A percentile compares a stretch with the other conserved stretches of the same genome.
Evolutionary conservation across 2,797 vertebrate genomes (phyloP).

Genomic region (Chelon auratus): DNA sequence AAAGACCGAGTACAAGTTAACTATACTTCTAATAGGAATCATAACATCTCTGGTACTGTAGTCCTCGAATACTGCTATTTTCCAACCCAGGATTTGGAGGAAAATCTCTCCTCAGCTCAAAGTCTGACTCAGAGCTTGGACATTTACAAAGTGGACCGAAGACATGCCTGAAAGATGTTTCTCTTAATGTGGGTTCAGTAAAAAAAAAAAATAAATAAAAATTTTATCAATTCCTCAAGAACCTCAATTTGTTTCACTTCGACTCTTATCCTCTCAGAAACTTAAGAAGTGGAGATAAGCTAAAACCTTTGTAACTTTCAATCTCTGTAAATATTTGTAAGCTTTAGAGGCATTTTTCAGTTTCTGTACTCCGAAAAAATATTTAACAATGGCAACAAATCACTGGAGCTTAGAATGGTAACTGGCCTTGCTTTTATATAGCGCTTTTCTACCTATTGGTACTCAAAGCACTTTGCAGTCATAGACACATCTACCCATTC

Average conservation of each 20-base stretch:
- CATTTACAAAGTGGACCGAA: too few relatives aligned
- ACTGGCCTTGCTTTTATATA: too few relatives aligned
- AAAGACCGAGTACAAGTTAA: too few relatives aligned
- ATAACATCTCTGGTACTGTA: too few relatives aligned
- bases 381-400: neutral
- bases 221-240: neutral
- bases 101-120: neutral
- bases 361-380: neutral
- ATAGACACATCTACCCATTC: too few relatives aligned
- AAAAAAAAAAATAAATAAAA: neutral
- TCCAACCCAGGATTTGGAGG: neutral
- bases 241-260: neutral
- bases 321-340: neutral
- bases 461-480: too few relatives aligned
- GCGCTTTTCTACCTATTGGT: too few relatives aligned
- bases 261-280: neutral
- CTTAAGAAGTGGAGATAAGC: neutral
- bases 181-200: neutral
- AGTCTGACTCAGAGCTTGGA: too few relatives aligned
- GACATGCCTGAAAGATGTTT: too few relatives aligned
- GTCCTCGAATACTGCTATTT: too few relatives aligned
- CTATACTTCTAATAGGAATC: too few relatives aligned
- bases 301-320: neutral
- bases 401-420: neutral
- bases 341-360: neutral